Conservation (phyloP, 2,888 invertebrate species). For the Dusona sp. region DNA sequence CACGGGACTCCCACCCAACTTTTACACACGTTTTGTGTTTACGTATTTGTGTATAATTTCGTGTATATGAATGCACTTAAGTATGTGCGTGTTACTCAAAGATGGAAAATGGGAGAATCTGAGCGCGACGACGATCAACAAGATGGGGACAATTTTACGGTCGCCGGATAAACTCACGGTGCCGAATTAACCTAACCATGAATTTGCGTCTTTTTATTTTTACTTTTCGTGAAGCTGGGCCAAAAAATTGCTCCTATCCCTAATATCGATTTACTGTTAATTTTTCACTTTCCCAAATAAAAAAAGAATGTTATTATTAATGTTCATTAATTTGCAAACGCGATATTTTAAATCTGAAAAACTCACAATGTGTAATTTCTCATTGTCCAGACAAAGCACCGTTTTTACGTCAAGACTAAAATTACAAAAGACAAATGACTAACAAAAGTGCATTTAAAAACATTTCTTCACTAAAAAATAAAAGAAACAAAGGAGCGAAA, state of each 20-base stretch:
- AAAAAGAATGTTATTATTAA: background rate
- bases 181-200: background rate
- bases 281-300: background rate
- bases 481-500: conserved; percentile 20
- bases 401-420: conserved; percentile 37
- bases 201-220: background rate
- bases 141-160: conserved; percentile 1
- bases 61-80: background rate
- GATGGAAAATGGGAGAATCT: conserved; percentile 34
- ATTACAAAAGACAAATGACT: conserved; percentile 13
- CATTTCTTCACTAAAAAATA: conserved; percentile 37
- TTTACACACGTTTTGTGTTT: background rate
- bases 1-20: conserved; percentile 60
- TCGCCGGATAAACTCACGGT: background rate
- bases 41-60: conserved; percentile 6
- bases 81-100: background rate
- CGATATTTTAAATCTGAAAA: background rate
- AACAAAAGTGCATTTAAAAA: background rate
- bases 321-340: background rate
- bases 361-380: background rate
- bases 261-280: background rate
- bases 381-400: background rate
- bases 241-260: too few species aligned
- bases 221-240: background rate
- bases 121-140: conserved; percentile 20